Evolutionary conservation across 2,113 vertebrate species (phyloP).

Genomic region (Pseudopipra pipra): DNA sequence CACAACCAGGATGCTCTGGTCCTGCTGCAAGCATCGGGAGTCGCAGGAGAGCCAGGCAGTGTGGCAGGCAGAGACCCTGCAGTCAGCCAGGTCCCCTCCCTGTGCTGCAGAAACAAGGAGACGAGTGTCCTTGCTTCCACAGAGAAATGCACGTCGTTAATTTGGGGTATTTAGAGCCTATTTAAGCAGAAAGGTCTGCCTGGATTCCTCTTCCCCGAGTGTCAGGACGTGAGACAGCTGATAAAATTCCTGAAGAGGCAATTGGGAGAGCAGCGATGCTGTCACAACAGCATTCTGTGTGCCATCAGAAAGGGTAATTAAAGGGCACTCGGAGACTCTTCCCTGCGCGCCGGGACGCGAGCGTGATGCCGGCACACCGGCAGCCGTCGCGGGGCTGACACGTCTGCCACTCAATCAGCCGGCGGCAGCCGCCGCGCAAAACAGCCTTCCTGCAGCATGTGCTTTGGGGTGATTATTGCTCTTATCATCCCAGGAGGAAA

Average conservation of each 20-base stretch:
- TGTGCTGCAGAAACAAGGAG: neutral
- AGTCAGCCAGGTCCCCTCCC: neutral
- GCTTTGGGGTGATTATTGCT: neutral
- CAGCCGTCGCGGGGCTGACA: neutral
- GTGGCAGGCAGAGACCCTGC: fast-evolving
- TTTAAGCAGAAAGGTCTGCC: conserved; percentile 48
- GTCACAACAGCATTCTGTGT: conserved; percentile 35
- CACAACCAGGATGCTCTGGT: fast-evolving
- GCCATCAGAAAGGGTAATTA: conserved; percentile 62
- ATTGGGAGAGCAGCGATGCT: conserved; percentile 42
- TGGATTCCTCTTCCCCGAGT: neutral
- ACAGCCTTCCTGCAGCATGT: neutral
- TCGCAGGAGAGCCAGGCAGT: neutral
- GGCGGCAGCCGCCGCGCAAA: neutral
- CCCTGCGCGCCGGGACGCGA: neutral
- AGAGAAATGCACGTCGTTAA: neutral
- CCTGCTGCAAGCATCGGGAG: neutral
- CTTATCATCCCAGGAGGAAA: neutral
- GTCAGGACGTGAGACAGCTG: conserved; percentile 24
- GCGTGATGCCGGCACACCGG: neutral
- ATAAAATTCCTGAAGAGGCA: conserved; percentile 61
- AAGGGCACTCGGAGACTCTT: conserved; percentile 46
- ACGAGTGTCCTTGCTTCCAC: neutral
- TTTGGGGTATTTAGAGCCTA: conserved; percentile 54
- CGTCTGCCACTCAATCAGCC: neutral